These are phyloP conservation scores for Drosophila tropicalis DNA, from an alignment of 1,140 invertebrate species.

Conservation along the genomic window DNA sequence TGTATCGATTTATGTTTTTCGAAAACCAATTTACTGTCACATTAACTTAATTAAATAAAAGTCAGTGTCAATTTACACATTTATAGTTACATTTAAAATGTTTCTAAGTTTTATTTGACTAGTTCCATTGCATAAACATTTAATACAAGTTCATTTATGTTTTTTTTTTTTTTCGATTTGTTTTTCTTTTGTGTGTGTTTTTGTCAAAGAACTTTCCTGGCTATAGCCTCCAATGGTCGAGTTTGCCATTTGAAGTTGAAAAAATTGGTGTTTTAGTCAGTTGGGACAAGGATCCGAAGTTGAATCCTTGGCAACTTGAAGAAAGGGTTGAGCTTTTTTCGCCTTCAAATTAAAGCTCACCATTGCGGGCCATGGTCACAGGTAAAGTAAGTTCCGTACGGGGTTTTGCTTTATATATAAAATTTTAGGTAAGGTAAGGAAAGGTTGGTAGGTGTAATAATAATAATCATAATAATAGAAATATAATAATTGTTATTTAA, in stretches of 20 bases:
- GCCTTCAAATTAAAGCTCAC: conserved; percentile 59
- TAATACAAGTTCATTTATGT: conserved; percentile 77
- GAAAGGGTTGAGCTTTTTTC: conserved; percentile 75
- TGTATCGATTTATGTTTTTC: too few species aligned
- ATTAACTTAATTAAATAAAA: conserved; percentile 11
- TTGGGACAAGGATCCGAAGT: conserved; percentile 22
- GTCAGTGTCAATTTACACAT: conserved; percentile 55
- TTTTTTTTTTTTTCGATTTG: conserved; percentile 46
- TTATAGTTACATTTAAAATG: conserved; percentile 81
- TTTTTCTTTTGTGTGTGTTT: conserved; percentile 1
- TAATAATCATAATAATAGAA: conserved; percentile 21
- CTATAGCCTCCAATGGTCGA: conserved; percentile 40
- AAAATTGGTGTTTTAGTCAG: conserved; percentile 79
- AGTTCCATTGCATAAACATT: conserved; percentile 80
- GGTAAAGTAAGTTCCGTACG: conserved; percentile 26
- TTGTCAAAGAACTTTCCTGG: conserved; percentile 49
- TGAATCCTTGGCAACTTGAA: conserved; percentile 54
- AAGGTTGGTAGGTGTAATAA: conserved; percentile 32
- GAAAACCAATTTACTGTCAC: too few species aligned
- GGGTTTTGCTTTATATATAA: conserved; percentile 27
- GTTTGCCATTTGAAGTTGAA: conserved; percentile 54
- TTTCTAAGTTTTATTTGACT: conserved; percentile 81
- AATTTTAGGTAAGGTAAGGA: conserved; percentile 36
- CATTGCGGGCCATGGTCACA: conserved; percentile 28
- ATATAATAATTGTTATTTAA: conserved; percentile 68